These are phyloP conservation scores for Chelonus formosanus DNA, from an alignment of 2,888 invertebrate genomes.

Conservation along the genomic window DNA sequence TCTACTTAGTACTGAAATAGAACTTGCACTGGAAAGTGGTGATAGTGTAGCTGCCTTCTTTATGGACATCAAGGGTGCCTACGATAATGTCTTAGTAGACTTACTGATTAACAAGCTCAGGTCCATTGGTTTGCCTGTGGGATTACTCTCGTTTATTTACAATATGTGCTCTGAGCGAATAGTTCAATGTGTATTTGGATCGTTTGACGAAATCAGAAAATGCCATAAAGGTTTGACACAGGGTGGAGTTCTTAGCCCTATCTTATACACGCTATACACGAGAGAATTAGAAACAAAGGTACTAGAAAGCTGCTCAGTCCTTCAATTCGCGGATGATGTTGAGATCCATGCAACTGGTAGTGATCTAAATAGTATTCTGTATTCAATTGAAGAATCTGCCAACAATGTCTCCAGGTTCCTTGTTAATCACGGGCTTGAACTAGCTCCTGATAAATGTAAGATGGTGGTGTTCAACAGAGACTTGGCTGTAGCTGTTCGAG, in stretches of 20 bases:
- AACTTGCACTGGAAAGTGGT: background rate
- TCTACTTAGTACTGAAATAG: conserved; percentile 17
- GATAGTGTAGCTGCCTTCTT: conserved; percentile 3
- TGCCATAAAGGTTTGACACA: conserved; percentile 23
- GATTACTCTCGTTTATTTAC: conserved; percentile 23
- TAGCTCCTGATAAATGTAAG: conserved; percentile 28
- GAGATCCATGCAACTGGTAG: conserved; percentile 4
- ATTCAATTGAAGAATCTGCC: conserved; percentile 8
- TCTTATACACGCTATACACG: conserved; percentile 28
- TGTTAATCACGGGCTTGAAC: conserved; percentile 4
- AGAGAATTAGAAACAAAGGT: background rate
- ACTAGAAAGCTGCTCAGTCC: background rate
- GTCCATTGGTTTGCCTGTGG: background rate
- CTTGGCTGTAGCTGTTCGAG: no score
- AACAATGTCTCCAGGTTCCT: conserved; percentile 16
- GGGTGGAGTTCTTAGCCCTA: conserved; percentile 27
- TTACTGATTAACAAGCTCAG: conserved; percentile 7
- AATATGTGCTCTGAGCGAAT: conserved; percentile 11
- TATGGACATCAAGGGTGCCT: conserved; percentile 32
- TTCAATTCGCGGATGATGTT: conserved; percentile 32
- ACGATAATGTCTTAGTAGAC: conserved; percentile 27
- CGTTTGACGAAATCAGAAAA: background rate
- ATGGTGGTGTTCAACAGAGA: conserved; percentile 19
- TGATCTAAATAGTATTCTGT: background rate
- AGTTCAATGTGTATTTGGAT: background rate